phyloP scores from a whole-genome alignment of 2,797 vertebrate species.

The Darevskia nairensis region DNA sequence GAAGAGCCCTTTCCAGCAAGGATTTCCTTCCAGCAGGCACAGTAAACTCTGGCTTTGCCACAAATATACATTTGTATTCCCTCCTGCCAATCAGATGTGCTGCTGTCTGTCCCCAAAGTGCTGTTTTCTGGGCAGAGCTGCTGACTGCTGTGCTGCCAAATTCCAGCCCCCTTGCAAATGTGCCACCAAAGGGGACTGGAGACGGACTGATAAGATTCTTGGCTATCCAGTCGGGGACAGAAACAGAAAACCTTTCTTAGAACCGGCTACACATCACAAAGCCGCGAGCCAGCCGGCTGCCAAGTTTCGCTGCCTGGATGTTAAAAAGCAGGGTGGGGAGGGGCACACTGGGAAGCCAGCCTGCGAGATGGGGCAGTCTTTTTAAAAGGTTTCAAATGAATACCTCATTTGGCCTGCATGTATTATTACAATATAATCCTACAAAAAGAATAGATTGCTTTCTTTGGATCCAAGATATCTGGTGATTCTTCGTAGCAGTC shows the following conservation, averaged over 20 bases:
- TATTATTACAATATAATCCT: too few relatives aligned
- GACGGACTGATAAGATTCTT: neutral
- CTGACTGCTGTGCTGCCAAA: neutral
- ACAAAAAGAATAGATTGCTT: too few relatives aligned
- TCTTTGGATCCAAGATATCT: too few relatives aligned
- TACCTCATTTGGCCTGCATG: too few relatives aligned
- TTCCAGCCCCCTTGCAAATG: neutral
- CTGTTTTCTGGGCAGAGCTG: too few relatives aligned
- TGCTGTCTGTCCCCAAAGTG: neutral
- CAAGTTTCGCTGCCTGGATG: neutral
- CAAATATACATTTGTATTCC: neutral
- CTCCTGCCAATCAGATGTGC: too few relatives aligned
- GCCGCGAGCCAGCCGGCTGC: accelerated
- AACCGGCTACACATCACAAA: neutral
- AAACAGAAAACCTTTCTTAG: neutral
- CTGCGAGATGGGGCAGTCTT: neutral
- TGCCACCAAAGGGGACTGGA: neutral
- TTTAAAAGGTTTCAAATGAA: neutral
- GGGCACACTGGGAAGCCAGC: neutral
- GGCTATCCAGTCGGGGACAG: neutral
- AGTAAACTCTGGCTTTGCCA: neutral
- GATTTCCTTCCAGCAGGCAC: neutral
- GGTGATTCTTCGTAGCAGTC: neutral
- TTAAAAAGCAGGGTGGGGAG: neutral
- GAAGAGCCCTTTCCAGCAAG: too few relatives aligned